Percentiles rank a stretch among this genome's conserved stretches.
phyloP scores from a whole-genome alignment of 2,888 invertebrate genomes.

The Cyclophora punctaria region DNA sequence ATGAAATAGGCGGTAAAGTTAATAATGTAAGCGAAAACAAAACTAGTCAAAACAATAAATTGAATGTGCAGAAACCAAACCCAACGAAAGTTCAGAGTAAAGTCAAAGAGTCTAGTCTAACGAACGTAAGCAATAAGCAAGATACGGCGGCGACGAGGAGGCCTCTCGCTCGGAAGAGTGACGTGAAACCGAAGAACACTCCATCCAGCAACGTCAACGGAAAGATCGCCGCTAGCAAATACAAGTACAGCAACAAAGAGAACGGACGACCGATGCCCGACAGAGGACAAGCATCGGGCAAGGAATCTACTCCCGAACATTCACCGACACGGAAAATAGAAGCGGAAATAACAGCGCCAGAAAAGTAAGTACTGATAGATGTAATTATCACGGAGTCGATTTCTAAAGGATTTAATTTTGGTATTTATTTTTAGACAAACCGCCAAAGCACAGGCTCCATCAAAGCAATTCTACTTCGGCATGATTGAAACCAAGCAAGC shows the following conservation, averaged over 20 bases:
- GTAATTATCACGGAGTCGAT: neutral
- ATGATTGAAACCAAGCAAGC: slow-evolving; percentile 77
- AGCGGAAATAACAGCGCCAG: slow-evolving; percentile 28
- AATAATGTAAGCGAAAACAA: slow-evolving; percentile 64
- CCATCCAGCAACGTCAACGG: slow-evolving; percentile 30
- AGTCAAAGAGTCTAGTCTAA: slow-evolving; percentile 72
- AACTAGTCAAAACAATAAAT: slow-evolving; percentile 64
- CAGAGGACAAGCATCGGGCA: slow-evolving; percentile 77
- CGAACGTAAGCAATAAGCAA: slow-evolving; percentile 32
- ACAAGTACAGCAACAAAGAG: slow-evolving; percentile 45
- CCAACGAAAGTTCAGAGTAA: slow-evolving; percentile 65
- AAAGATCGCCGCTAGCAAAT: slow-evolving; percentile 36
- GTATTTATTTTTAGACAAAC: slow-evolving; percentile 33
- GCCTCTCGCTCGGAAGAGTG: slow-evolving; percentile 48
- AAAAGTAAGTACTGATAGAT: slow-evolving; percentile 39
- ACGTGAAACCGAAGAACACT: slow-evolving; percentile 42
- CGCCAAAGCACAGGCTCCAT: slow-evolving; percentile 39
- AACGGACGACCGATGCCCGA: slow-evolving; percentile 52
- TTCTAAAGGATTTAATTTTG: neutral
- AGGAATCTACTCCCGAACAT: slow-evolving; percentile 78
- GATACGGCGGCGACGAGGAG: slow-evolving; percentile 40
- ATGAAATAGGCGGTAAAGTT: slow-evolving; percentile 62
- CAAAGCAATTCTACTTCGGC: slow-evolving; percentile 83
- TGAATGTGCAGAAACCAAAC: slow-evolving; percentile 47
- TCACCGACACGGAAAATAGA: slow-evolving; percentile 65